Base-by-base conservation (phyloP, 2,797 vertebrate genomes). In the Taeniopygia guttata region DNA sequence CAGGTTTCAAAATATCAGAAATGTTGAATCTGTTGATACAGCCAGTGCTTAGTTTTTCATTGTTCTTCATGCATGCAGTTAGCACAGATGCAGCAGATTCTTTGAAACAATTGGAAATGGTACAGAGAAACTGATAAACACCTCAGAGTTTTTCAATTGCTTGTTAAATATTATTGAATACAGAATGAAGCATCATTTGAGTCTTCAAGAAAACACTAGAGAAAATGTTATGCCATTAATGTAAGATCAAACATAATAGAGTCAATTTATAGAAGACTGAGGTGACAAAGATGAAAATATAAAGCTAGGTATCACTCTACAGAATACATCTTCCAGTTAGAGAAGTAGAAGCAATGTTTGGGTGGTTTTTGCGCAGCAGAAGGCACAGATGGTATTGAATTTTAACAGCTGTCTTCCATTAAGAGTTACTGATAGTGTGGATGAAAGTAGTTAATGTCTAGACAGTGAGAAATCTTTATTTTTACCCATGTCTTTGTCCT, bases 381-480 rank as follows among this genome's bases (percentile, higher is more conserved):
- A 94, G 40, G 75, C 81, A 55, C 75, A 94, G 55, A 89, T 91
- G 84, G 67, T 81, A 62, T 36, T 79, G 51, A 73, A 87, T 91
- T 95, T 89, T 91, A 70, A 76, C 82, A 87, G n/a, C 62, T 76
- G 48, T 64, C 59, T 87, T 87, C 67, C 70, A 89, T 10, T 78
- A 73, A 58, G 74, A 75, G 43, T 68, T 86, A 52, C 29, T 68
- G 49, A 32, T 89, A 66, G 15, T 15, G n/a, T 76, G 40, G 46
- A 76, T 89, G 42, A 87, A 74, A 11, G 42, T 76, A 54, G 32
- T 64, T 82, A 36, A 26, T 84, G 40, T 87, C 79, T 84, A 94
- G 72, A 66, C 63, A 79, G 48, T 68, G 51, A 76, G 60, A 87
- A 76, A 73, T 66, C 19, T 87, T 82, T 36, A 54, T 62, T 95